phyloP scores from a whole-genome alignment of 2,888 invertebrate genomes.

The Leptura quadrifasciata region DNA sequence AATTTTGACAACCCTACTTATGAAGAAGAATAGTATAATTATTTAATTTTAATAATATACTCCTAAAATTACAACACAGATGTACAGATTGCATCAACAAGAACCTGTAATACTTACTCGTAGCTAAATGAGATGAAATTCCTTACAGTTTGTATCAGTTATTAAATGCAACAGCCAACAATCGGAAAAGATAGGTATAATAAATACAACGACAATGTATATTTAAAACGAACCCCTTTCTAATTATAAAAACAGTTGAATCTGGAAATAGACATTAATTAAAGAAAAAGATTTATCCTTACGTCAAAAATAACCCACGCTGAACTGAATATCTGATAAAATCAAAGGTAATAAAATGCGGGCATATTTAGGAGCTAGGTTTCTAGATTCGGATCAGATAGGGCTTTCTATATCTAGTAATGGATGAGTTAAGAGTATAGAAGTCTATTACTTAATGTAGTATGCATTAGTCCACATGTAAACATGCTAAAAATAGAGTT shows the following conservation, averaged over 20 bases:
- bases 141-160: slow-evolving; percentile 14
- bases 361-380: slow-evolving; percentile 69
- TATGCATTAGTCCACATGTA: slow-evolving; percentile 63
- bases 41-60: no score
- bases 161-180: slow-evolving; percentile 10
- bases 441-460: slow-evolving; percentile 68
- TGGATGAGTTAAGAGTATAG: slow-evolving; percentile 62
- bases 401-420: slow-evolving; percentile 64
- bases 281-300: slow-evolving; percentile 72
- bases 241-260: slow-evolving; percentile 68
- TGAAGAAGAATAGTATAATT: no score
- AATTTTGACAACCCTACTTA: no score
- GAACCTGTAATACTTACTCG: background rate
- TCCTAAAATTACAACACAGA: background rate
- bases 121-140: background rate
- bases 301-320: slow-evolving; percentile 73
- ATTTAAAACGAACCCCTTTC: slow-evolving; percentile 52
- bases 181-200: background rate
- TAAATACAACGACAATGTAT: slow-evolving; percentile 41
- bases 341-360: slow-evolving; percentile 72
- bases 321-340: slow-evolving; percentile 71
- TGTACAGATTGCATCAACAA: background rate
- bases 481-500: slow-evolving; percentile 65
- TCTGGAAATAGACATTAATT: slow-evolving; percentile 70
- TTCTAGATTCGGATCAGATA: slow-evolving; percentile 61